Evolutionary conservation across 2,797 vertebrate species (phyloP), one percentile per base, ranked within the genome.

Genomic region (Rhinoraja longicauda): DNA sequence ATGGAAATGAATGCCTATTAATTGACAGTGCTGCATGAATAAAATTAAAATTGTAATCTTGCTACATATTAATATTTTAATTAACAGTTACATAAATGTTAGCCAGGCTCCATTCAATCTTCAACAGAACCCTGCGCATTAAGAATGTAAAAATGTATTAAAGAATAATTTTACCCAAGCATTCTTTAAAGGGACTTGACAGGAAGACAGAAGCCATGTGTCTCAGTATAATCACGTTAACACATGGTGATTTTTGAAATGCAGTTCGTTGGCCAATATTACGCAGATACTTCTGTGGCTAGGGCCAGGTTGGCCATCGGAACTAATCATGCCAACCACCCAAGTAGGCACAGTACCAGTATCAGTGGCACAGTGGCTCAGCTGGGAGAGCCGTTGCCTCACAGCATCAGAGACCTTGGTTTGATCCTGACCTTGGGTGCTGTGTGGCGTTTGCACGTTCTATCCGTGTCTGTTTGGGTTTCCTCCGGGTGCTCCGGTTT

Each of bases 11-110:
- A 84, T 84, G 59, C 53, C n/a, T 36, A 32, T 29, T 67, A 67
- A 88, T 36, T 88, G n/a, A 15, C 17, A 88, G n/a, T 88, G n/a
- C 59, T 88, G 15, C 32, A 67, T 88, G 84, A 88, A 67, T 88
- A 36, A 21, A 36, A 88, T 88, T n/a, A 88, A 67, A 88, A 36
- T 86, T 13, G 29, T 36, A 67, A 67, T 88, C n/a, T 62, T 67
- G 84, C 12, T 73, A 17, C 8, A 75, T 92, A 45, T 73, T 15
- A 53, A 53, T 53, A 75, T 53, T 92, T 72, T 53, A n/a, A 75
- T 73, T 57, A 53, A 24, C 45, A 53, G 90, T 92, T 75, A 45
- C 4, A 73, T 53, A 92, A 92, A 6, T 88, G 62, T 67, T 64
- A 75, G 36, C 53, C 67, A 17, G 4, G 26, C 15, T 29, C 36